Percentiles rank a stretch among this genome's conserved stretches.
Conservation (phyloP, 2,797 vertebrate species). For the Luscinia luscinia region DNA sequence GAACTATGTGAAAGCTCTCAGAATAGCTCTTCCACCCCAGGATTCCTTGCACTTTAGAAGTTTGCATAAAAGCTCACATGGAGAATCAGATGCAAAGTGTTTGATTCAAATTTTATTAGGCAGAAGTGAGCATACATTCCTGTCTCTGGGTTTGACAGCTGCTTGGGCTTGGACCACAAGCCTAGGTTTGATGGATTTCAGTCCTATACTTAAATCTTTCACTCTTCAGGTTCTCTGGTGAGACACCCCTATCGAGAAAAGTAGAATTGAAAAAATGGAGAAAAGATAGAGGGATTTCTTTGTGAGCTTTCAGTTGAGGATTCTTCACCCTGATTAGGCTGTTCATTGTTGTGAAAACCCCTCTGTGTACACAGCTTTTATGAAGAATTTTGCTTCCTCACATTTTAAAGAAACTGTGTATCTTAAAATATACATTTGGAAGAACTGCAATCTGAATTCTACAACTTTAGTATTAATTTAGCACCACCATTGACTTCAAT, state of each 20-base stretch:
- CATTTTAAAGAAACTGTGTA: background rate
- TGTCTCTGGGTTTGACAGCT: slow-evolving; percentile 72
- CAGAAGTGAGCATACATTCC: slow-evolving; percentile 76
- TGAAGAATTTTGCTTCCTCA: background rate
- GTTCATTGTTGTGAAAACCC: slow-evolving; percentile 5
- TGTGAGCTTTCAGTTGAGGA: slow-evolving; percentile 45
- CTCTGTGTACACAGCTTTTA: slow-evolving; percentile 6
- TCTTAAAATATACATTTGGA: background rate
- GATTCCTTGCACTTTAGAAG: slow-evolving; percentile 87
- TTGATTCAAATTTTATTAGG: slow-evolving; percentile 85
- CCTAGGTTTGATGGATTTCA: slow-evolving; percentile 79
- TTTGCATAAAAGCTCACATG: slow-evolving; percentile 86
- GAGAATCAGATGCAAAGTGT: slow-evolving; percentile 86
- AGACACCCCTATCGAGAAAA: slow-evolving; percentile 63
- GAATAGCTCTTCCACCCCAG: slow-evolving; percentile 86
- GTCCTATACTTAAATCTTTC: slow-evolving; percentile 70
- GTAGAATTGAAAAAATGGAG: slow-evolving; percentile 63
- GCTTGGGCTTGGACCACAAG: slow-evolving; percentile 73
- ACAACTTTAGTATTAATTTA: background rate
- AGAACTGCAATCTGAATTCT: background rate
- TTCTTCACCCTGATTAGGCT: slow-evolving; percentile 28
- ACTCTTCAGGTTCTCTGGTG: slow-evolving; percentile 62
- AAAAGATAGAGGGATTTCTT: slow-evolving; percentile 36
- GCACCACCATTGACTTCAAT: background rate
- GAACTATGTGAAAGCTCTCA: slow-evolving; percentile 86